These are phyloP conservation scores for Apistogramma diplotaenia DNA, from an alignment of 2,113 vertebrate species.

Conservation along the genomic window DNA sequence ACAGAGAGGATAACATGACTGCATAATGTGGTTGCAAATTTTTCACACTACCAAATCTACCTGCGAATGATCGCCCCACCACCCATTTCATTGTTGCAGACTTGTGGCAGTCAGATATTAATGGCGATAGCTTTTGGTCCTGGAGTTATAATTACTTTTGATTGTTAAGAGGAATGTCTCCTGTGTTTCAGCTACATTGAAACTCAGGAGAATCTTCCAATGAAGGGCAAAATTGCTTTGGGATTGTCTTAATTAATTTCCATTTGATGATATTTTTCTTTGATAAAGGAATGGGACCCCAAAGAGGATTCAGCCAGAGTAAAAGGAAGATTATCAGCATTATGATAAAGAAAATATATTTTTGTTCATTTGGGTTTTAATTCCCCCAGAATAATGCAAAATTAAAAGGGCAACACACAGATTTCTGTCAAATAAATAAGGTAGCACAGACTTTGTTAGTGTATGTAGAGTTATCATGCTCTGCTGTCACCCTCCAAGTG, in stretches of 20 bases:
- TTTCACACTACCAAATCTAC: neutral
- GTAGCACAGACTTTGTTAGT: neutral
- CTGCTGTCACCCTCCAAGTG: neutral
- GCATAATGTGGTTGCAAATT: neutral
- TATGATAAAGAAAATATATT: neutral
- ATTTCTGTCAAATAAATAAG: neutral
- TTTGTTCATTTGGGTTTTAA: neutral
- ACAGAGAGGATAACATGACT: neutral
- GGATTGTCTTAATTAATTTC: constrained; percentile 43
- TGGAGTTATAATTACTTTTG: constrained; percentile 50
- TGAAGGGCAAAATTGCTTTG: constrained; percentile 22
- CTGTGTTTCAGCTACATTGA: constrained; percentile 18
- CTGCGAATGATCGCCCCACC: neutral
- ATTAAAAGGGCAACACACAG: neutral
- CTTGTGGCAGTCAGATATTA: neutral
- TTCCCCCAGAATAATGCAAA: neutral
- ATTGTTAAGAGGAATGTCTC: constrained; percentile 36
- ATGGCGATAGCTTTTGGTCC: constrained; percentile 3
- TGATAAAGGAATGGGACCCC: neutral
- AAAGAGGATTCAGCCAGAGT: neutral
- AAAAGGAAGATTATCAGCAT: neutral
- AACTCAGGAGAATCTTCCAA: constrained; percentile 20
- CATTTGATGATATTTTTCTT: neutral
- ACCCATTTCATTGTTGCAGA: neutral
- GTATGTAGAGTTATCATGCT: neutral